Evolutionary conservation across 2,888 invertebrate species (phyloP).

Genomic region (Plagodis pulveraria): DNA sequence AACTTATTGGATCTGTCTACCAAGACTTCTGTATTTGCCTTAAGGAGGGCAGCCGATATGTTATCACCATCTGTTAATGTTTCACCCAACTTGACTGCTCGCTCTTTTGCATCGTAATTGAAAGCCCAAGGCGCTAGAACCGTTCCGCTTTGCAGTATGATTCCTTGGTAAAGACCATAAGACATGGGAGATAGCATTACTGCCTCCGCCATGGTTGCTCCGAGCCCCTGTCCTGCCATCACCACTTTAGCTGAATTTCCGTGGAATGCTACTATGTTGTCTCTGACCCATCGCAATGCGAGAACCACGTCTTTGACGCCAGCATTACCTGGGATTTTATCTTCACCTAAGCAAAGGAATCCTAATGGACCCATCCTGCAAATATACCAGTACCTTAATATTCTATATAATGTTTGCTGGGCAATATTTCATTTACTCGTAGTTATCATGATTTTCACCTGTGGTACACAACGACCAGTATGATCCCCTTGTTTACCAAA

Average conservation of each 20-base stretch:
- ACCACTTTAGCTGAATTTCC: conserved; percentile 69
- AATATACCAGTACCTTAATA: conserved; percentile 9
- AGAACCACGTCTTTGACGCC: conserved; percentile 69
- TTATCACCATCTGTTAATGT: conserved; percentile 42
- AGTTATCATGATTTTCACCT: conserved; percentile 52
- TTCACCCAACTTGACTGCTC: conserved; percentile 51
- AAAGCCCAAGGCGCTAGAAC: conserved; percentile 71
- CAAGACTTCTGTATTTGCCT: conserved; percentile 50
- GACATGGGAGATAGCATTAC: conserved; percentile 60
- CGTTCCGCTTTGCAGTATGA: conserved; percentile 72
- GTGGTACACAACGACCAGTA: conserved; percentile 67
- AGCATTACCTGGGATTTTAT: conserved; percentile 70
- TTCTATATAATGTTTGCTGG: background rate
- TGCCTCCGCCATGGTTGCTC: conserved; percentile 71
- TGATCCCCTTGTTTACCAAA: conserved; percentile 61
- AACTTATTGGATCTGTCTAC: conserved; percentile 52
- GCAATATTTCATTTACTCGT: background rate
- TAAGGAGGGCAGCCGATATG: conserved; percentile 39
- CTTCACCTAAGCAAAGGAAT: conserved; percentile 65
- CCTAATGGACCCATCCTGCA: conserved; percentile 68
- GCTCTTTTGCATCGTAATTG: conserved; percentile 65
- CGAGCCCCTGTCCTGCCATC: conserved; percentile 70
- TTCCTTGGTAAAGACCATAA: conserved; percentile 65
- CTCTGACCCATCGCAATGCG: conserved; percentile 72
- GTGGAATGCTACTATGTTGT: conserved; percentile 73